Evolutionary conservation across 2,888 invertebrate species (phyloP).

Genomic region (Caenorhabditis becei): DNA sequence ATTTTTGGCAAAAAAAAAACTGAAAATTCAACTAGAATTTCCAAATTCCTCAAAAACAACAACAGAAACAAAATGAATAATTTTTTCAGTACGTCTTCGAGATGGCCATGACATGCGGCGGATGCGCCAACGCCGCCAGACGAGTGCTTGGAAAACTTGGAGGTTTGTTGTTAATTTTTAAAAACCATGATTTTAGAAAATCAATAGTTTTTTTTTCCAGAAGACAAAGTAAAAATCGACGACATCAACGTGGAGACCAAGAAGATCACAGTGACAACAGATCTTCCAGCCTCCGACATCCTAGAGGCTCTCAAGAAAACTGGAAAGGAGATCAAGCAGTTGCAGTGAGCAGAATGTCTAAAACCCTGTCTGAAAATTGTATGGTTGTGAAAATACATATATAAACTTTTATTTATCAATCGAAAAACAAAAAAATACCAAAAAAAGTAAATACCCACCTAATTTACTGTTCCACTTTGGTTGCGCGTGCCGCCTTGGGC

Average conservation of each 20-base stretch:
- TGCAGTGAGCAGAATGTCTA: conserved; percentile 43
- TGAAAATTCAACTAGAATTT: too few species aligned
- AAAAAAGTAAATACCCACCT: neutral
- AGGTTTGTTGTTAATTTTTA: conserved; percentile 67
- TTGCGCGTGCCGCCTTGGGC: neutral
- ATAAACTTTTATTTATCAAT: neutral
- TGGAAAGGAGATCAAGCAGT: conserved; percentile 81
- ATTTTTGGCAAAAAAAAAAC: too few species aligned
- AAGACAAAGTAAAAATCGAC: conserved; percentile 81
- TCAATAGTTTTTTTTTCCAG: conserved; percentile 27
- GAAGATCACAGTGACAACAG: conserved; percentile 82
- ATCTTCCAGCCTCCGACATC: conserved; percentile 81
- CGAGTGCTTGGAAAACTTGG: conserved; percentile 90
- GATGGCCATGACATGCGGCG: conserved; percentile 95
- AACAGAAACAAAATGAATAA: too few species aligned
- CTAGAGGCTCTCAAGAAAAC: conserved; percentile 82
- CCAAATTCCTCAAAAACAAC: too few species aligned
- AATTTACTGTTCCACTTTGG: conserved; percentile 2
- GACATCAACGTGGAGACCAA: conserved; percentile 82
- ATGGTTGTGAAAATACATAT: conserved; percentile 38
- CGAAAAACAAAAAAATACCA: neutral
- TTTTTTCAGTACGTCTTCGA: conserved; percentile 85
- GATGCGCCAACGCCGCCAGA: conserved; percentile 92
- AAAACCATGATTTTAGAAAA: neutral
- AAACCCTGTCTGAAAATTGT: neutral